These are phyloP conservation scores for Bothrops jararaca DNA, from an alignment of 2,113 vertebrate genomes.

Conservation along the genomic window DNA sequence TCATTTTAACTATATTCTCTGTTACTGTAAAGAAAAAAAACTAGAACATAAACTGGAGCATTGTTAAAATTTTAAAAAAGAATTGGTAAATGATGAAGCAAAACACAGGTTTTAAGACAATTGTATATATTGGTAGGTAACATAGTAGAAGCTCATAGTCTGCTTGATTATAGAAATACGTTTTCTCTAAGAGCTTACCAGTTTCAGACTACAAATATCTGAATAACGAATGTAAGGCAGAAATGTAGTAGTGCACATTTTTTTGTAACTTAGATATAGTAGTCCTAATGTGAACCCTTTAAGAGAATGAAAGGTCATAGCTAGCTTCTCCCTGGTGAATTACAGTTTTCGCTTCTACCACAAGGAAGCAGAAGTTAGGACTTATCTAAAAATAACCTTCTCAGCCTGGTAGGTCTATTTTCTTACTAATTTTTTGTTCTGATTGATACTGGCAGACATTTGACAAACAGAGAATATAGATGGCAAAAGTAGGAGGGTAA, in stretches of 20 bases:
- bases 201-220: not conserved
- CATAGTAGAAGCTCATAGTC: not conserved
- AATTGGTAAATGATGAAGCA: not conserved
- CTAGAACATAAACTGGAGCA: not conserved
- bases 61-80: not conserved
- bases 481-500: not conserved
- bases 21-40: not conserved
- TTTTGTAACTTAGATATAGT: not conserved
- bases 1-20: not conserved
- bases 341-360: not conserved
- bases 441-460: not conserved
- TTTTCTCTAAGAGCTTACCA: not conserved
- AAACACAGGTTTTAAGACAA: not conserved
- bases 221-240: not conserved
- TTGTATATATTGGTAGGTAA: not conserved
- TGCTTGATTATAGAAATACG: not conserved
- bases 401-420: not conserved
- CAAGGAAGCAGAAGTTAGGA: not conserved
- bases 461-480: not conserved
- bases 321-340: not conserved
- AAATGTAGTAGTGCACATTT: not conserved
- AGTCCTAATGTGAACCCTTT: not conserved
- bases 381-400: not conserved
- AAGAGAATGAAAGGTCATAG: not conserved
- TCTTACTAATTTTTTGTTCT: not conserved